Conservation (phyloP, 2,888 invertebrate species). For the Andricus curvator region DNA sequence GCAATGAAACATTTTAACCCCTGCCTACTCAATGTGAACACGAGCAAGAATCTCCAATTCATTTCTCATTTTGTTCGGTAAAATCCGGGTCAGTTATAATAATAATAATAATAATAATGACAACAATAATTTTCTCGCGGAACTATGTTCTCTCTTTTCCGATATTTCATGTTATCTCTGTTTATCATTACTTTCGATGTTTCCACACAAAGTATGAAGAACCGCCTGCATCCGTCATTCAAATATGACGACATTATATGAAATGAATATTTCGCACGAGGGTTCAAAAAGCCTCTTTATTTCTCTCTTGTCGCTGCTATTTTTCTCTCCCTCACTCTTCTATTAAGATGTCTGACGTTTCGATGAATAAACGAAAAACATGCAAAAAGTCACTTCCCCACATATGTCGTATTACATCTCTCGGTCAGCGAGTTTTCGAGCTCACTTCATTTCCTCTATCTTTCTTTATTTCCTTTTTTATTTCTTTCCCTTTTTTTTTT, state of each 20-base stretch:
- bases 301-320: neutral
- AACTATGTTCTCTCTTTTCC: too few species aligned
- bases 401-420: constrained; percentile 36
- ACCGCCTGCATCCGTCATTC: neutral
- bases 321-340: neutral
- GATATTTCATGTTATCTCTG: neutral
- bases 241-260: neutral
- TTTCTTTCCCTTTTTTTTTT: constrained; percentile 28
- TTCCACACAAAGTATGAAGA: neutral
- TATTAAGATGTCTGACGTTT: constrained; percentile 13
- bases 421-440: constrained; percentile 18
- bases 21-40: neutral
- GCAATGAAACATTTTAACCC: neutral
- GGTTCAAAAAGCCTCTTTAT: neutral
- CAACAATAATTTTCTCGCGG: neutral
- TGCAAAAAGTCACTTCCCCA: constrained; percentile 23
- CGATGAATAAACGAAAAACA: constrained; percentile 1
- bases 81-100: neutral
- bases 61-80: neutral
- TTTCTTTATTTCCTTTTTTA: constrained; percentile 25
- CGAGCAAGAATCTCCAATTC: neutral
- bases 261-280: neutral
- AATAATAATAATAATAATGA: neutral
- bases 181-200: neutral
- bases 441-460: constrained; percentile 29